Evolutionary conservation across 2,888 invertebrate species (phyloP).

Genomic region (Limnephilus lunatus): DNA sequence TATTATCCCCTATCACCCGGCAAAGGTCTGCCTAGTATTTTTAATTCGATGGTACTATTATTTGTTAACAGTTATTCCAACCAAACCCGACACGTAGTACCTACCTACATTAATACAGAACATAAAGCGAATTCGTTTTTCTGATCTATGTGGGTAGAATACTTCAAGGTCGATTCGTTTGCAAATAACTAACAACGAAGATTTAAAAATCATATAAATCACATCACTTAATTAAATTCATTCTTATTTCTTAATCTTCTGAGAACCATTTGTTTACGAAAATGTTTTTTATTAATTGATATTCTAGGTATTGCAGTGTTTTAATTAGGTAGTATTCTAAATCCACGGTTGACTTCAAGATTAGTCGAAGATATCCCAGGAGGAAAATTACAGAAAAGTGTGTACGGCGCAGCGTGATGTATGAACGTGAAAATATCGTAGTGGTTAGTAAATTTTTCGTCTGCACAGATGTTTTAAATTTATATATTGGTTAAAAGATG

Average conservation of each 20-base stretch:
- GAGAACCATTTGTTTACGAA: not conserved
- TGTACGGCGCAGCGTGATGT: no score
- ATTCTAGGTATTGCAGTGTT: not conserved
- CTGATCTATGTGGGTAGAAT: not conserved
- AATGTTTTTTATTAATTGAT: not conserved
- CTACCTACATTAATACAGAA: not conserved
- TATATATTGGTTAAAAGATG: no score
- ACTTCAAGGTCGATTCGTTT: not conserved
- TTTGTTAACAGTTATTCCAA: constrained; percentile 7
- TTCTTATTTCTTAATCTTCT: not conserved
- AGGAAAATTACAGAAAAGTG: no score
- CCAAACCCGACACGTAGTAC: not conserved
- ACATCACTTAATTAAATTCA: not conserved
- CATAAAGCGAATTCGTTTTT: not conserved
- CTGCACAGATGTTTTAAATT: no score
- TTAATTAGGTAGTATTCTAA: not conserved
- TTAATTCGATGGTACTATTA: not conserved
- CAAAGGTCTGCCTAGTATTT: not conserved
- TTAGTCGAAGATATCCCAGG: no score
- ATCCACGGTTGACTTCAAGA: not conserved
- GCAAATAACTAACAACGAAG: not conserved
- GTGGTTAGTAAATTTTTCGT: no score
- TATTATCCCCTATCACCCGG: not conserved
- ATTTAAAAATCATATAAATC: not conserved
- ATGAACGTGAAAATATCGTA: no score